Evolutionary conservation across 2,113 vertebrate species (phyloP), one percentile per base, ranked within the genome.

Genomic region (Phainopepla nitens): DNA sequence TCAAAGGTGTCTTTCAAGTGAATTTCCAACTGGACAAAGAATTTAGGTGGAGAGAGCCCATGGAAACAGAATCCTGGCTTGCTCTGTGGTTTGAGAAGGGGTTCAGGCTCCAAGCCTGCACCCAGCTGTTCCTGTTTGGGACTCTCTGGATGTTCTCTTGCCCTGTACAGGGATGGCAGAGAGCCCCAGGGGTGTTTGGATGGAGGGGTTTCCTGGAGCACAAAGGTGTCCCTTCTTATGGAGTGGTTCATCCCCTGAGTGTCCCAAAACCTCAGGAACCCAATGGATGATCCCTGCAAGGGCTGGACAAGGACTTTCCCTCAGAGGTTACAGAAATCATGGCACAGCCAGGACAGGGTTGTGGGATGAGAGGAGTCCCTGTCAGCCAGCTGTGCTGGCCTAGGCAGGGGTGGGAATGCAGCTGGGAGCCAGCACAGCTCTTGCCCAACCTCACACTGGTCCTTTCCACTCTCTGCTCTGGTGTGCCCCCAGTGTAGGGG

Each of bases 11-110:
- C 56, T n/a, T 12, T 25, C 8, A 3, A 19, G 13, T 42, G 29
- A 25, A 7, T n/a, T 72, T 72, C 22, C 23, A 9, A 4, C 5
- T 19, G 3, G 39, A 15, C 10, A 44, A 3, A 2, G n/a, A 5
- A 16, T 28, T 44, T 56, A 9, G 2, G 3, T n/a, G 31, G 17
- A 29, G 19, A 22, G 4, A 29, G 4, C 14, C 20, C n/a, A 39
- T 29, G 66, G 19, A 50, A 2, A 11, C 5, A 36, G 17, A 78
- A 42, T 42, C 42, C 42, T 42, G 42, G 42, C 42, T 42, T 42
- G 42, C 14, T 42, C 42, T 42, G 11, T 42, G 42, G 42, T 6
- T 42, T 19, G 4, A 6, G 8, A 58, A 36, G 8, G 15, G 8
- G 7, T 64, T 28, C 11, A 42, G 23, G 36, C 23, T 78, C 35